Evolutionary conservation across 1,140 invertebrate species (phyloP), one percentile per base, ranked within the genome.

Genomic region (Dendroctonus valens): DNA sequence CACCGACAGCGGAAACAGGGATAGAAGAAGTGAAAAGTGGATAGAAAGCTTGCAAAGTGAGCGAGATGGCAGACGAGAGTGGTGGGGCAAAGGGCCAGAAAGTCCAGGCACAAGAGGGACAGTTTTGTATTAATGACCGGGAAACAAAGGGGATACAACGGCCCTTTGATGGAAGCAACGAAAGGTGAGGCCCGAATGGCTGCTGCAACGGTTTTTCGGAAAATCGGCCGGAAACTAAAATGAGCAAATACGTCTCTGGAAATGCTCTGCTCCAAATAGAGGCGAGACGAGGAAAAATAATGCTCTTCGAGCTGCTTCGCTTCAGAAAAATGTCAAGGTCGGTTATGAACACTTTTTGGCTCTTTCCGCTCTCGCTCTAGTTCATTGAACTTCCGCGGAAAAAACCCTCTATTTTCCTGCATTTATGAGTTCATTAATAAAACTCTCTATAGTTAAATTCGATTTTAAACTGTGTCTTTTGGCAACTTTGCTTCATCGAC

Each of bases 101-200:
- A 70, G 71, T 71, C 55, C 67, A 69, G 63, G 70, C 63, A 68
- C 65, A 73, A 73, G 71, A 73, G 71, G 70, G 71, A 73, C 67
- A 73, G 71, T 71, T 72, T 73, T 73, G 69, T 68, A 73, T 73
- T 73, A 73, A 73, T 73, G 71, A 73, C 68, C 67, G 68, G 68
- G 69, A 73, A 73, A 73, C 71, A 73, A 73, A 73, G 71, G 71
- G 71, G 69, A 65, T 51, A 65, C 64, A 65, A 50, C 37, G 64
- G 46, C 46, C 46, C 41, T 14, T 51, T 57, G 55, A 65, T 52
- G 64, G 42, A 26, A 26, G 55, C 46, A 46, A 57, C 44, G 54
- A 65, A 65, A 58, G 54, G 46, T 57, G 64, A 59, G 49, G 48
- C 12, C 44, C 7, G 50, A 44, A 26, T 26, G 26, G 26, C 26